Conservation (phyloP, 2,888 invertebrate genomes). For the Xylophagus ater region DNA sequence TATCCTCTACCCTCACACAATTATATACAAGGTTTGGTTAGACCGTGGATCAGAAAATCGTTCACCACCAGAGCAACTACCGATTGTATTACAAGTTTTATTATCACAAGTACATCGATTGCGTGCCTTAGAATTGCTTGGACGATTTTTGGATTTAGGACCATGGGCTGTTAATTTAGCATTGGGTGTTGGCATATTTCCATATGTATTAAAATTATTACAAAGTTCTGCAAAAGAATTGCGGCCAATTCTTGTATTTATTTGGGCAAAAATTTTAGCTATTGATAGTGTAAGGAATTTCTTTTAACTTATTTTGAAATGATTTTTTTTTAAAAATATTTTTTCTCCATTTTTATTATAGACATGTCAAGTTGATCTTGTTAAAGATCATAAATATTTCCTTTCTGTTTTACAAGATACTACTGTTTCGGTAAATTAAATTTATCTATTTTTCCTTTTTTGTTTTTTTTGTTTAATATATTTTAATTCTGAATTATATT, state of each 20-base stretch:
- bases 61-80: slow-evolving; percentile 90
- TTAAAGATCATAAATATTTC: slow-evolving; percentile 94
- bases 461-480: not conserved
- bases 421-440: slow-evolving; percentile 58
- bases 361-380: slow-evolving; percentile 90
- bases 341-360: slow-evolving; percentile 37
- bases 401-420: slow-evolving; percentile 82
- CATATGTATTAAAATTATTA: slow-evolving; percentile 91
- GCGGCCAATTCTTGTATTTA: slow-evolving; percentile 86
- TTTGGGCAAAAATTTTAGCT: slow-evolving; percentile 98
- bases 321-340: slow-evolving; percentile 6
- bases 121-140: slow-evolving; percentile 86
- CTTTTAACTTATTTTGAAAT: not conserved
- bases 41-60: slow-evolving; percentile 52
- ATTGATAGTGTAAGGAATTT: slow-evolving; percentile 71
- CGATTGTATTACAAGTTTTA: slow-evolving; percentile 89
- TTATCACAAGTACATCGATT: slow-evolving; percentile 70
- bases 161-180: slow-evolving; percentile 93
- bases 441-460: not conserved
- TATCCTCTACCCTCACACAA: too few relatives aligned
- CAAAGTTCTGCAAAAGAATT: slow-evolving; percentile 91
- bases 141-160: slow-evolving; percentile 89
- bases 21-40: slow-evolving; percentile 62
- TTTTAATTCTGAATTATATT: not conserved
- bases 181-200: slow-evolving; percentile 95